A percentile compares a stretch with the other conserved stretches of the same genome.
These are phyloP conservation scores for Procavia capensis DNA, from an alignment of 2,113 vertebrate genomes.

Conservation along the genomic window DNA sequence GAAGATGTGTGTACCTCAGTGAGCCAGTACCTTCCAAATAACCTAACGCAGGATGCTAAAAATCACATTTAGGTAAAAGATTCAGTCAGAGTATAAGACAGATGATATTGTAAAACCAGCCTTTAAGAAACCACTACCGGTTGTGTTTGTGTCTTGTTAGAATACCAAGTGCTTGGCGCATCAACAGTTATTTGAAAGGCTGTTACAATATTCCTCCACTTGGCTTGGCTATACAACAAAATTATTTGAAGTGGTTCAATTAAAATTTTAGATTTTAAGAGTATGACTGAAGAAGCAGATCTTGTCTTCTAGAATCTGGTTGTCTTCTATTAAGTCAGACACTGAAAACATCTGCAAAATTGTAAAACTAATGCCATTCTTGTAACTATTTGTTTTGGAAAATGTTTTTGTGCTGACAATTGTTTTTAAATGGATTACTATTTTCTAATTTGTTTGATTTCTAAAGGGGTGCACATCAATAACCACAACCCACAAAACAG, in stretches of 20 bases:
- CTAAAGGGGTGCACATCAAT: neutral
- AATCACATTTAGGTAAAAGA: neutral
- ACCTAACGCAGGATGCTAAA: neutral
- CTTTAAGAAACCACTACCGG: slow-evolving; percentile 9
- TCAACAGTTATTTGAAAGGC: neutral
- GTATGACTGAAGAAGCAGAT: neutral
- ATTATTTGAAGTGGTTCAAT: slow-evolving; percentile 9
- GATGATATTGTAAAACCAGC: neutral
- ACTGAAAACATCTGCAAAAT: neutral
- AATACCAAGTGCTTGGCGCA: neutral
- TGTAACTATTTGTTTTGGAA: slow-evolving; percentile 16
- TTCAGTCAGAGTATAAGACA: neutral
- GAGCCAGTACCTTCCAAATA: slow-evolving; percentile 17
- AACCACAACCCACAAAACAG: neutral
- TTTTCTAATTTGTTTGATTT: neutral
- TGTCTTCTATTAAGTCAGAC: neutral
- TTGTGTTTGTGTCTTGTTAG: slow-evolving; percentile 22
- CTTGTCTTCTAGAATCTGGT: neutral
- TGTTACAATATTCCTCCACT: neutral
- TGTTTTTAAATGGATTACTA: neutral
- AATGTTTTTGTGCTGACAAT: neutral
- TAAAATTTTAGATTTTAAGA: neutral
- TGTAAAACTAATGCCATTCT: neutral
- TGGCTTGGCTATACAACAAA: neutral
- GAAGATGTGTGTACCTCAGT: neutral